phyloP scores from a whole-genome alignment of 2,113 vertebrate species.

The Tamias sibiricus region DNA sequence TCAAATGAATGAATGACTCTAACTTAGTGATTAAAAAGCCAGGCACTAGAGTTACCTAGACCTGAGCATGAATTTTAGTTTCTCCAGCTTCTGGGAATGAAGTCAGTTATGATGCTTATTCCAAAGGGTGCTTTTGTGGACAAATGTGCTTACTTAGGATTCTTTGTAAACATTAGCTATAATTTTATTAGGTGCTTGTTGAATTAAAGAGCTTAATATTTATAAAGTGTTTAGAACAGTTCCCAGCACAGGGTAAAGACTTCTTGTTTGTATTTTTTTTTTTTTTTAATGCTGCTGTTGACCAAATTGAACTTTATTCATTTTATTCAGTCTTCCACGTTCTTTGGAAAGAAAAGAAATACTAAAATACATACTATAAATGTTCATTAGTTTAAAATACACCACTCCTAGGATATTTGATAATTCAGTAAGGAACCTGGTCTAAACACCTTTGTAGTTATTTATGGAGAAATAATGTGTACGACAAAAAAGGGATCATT shows the following conservation, averaged over 20 bases:
- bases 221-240: constrained; percentile 39
- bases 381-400: constrained; percentile 40
- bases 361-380: background rate
- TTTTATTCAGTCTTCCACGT: background rate
- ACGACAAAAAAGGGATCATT: background rate
- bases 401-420: background rate
- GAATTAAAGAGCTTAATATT: constrained; percentile 63
- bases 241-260: background rate
- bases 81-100: background rate
- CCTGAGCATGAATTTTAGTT: background rate
- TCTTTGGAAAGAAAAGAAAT: background rate
- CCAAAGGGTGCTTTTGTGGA: background rate
- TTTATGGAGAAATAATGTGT: constrained; percentile 31
- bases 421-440: constrained; percentile 3
- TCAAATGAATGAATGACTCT: background rate
- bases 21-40: background rate
- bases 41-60: background rate
- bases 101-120: background rate
- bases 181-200: constrained; percentile 56
- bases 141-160: background rate
- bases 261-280: background rate
- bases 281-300: background rate
- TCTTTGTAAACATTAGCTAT: constrained; percentile 53
- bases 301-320: constrained; percentile 47
- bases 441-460: background rate